phyloP scores from a whole-genome alignment of 1,140 invertebrate species.

The Heliconius himera region DNA sequence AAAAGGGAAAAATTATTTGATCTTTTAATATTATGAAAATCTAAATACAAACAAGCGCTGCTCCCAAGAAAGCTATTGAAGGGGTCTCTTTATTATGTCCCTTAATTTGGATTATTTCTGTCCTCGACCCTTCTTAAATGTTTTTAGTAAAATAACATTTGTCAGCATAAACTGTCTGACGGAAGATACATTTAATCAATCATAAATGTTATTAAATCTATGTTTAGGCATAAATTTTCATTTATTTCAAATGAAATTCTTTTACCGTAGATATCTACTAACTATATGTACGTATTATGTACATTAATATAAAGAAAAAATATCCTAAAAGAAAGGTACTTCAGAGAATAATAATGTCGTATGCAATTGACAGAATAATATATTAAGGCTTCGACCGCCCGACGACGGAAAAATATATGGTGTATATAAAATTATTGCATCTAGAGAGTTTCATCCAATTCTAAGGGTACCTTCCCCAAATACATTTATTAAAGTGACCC shows the following conservation, averaged over 20 bases:
- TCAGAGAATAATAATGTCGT: constrained; percentile 34
- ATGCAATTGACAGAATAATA: constrained; percentile 40
- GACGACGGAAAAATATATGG: constrained; percentile 48
- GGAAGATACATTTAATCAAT: not conserved
- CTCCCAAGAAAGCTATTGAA: constrained; percentile 28
- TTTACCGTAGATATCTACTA: not conserved
- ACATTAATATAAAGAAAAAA: not conserved
- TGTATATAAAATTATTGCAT: constrained; percentile 65
- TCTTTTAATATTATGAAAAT: constrained; percentile 26
- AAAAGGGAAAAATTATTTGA: constrained; percentile 40
- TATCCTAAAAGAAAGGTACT: not conserved
- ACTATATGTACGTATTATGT: not conserved
- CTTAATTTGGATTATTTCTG: constrained; percentile 32
- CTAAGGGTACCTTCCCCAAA: constrained; percentile 67
- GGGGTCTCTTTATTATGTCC: constrained; percentile 30
- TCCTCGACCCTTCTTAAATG: constrained; percentile 27
- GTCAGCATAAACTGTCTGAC: not conserved
- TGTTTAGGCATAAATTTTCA: not conserved
- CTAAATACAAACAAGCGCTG: constrained; percentile 20
- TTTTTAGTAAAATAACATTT: constrained; percentile 21
- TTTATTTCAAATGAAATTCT: too few species aligned
- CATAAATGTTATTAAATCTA: not conserved
- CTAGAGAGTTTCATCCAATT: constrained; percentile 66
- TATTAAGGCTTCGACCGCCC: constrained; percentile 22
- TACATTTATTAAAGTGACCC: constrained; percentile 80